Evolutionary conservation across 2,888 invertebrate species (phyloP).

Genomic region (Chrysolina americana): DNA sequence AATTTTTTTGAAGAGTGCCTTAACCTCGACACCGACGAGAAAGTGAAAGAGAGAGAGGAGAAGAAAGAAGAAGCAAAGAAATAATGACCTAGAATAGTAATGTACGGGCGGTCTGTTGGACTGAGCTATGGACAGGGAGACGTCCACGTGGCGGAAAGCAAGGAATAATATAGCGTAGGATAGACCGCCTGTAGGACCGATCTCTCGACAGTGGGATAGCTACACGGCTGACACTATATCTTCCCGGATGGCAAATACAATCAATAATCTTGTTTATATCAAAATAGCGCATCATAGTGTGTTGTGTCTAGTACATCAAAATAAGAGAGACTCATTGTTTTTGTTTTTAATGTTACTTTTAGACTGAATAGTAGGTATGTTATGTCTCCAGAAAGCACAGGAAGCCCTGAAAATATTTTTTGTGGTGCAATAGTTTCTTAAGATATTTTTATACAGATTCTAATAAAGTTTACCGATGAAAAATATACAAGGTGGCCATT

Average conservation of each 20-base stretch:
- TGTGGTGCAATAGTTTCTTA: too few relatives aligned
- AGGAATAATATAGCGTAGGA: conserved; percentile 1
- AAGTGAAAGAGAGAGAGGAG: conserved; percentile 64
- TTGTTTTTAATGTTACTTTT: conserved; percentile 1
- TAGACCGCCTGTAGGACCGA: not conserved
- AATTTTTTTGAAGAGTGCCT: conserved; percentile 93
- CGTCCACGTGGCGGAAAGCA: conserved; percentile 29
- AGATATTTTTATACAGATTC: too few relatives aligned
- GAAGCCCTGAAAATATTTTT: not conserved
- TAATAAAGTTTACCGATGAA: too few relatives aligned
- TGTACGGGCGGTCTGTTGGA: conserved; percentile 10
- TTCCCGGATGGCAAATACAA: conserved; percentile 42
- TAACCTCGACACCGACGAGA: conserved; percentile 86
- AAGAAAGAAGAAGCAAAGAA: conserved; percentile 61
- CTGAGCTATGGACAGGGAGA: conserved; percentile 35
- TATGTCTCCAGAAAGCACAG: not conserved
- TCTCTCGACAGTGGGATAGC: not conserved
- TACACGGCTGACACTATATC: conserved; percentile 10
- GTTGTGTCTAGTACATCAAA: conserved; percentile 40
- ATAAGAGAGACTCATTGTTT: conserved; percentile 12
- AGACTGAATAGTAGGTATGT: conserved; percentile 10
- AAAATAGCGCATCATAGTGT: conserved; percentile 48
- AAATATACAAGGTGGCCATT: too few relatives aligned
- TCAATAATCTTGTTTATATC: conserved; percentile 49
- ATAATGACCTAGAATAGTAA: not conserved